Conservation (phyloP, 2,113 vertebrate species). For the Dryoscopus gambensis region DNA sequence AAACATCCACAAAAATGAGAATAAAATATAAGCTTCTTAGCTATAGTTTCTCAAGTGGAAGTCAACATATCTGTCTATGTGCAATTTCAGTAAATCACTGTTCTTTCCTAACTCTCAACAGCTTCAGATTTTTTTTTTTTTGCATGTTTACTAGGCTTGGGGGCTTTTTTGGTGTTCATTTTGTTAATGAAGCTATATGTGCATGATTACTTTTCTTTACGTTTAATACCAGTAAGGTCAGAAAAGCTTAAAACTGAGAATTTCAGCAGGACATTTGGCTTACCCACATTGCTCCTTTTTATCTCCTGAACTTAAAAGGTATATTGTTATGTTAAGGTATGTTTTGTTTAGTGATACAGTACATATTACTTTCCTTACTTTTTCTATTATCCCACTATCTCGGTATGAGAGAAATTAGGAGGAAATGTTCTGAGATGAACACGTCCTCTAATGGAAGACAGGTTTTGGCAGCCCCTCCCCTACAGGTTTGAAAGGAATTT, state of each 20-base stretch:
- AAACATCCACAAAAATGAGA: neutral
- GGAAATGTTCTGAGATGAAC: too few species aligned
- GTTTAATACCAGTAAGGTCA: neutral
- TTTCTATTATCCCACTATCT: neutral
- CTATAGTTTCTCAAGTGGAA: neutral
- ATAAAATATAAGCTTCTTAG: neutral
- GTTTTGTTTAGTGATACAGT: neutral
- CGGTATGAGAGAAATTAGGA: too few species aligned
- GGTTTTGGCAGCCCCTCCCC: too few species aligned
- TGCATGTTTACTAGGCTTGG: neutral
- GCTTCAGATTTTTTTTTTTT: neutral
- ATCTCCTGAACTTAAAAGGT: neutral
- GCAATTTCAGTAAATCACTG: neutral
- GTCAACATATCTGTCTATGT: neutral
- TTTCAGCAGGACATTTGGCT: neutral
- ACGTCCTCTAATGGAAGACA: too few species aligned
- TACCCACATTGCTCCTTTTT: neutral
- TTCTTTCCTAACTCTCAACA: neutral
- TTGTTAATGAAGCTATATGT: neutral
- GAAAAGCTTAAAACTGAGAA: neutral
- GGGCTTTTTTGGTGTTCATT: neutral
- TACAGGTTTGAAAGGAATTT: too few species aligned
- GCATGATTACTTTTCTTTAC: neutral
- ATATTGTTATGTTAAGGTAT: neutral
- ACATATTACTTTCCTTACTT: neutral